Evolutionary conservation across 2,797 vertebrate species (phyloP).

Genomic region (Protosalanx chinensis): DNA sequence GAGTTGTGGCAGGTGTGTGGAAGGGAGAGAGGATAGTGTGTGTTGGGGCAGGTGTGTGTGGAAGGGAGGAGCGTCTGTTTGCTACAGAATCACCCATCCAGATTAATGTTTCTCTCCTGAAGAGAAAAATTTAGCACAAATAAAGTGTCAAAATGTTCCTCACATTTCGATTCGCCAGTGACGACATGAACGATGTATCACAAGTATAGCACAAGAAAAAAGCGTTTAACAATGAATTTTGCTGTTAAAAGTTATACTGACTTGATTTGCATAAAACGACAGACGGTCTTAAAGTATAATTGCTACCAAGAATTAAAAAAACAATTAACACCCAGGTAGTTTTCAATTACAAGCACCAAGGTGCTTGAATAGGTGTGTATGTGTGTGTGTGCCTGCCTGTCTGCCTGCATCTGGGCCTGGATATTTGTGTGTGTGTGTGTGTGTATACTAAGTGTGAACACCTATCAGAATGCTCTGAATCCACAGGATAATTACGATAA

Average conservation of each 20-base stretch:
- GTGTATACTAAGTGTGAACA: background rate
- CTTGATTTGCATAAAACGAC: background rate
- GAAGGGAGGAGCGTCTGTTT: background rate
- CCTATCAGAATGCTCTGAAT: slow-evolving; percentile 13
- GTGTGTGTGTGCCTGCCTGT: background rate
- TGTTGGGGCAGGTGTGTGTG: background rate
- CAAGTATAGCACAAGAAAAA: background rate
- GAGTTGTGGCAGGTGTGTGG: background rate
- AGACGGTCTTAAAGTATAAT: background rate
- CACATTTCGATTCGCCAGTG: too few species aligned
- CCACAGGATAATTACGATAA: slow-evolving; percentile 35
- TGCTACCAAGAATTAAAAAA: slow-evolving; percentile 14
- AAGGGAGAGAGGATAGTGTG: background rate
- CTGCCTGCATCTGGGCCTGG: background rate
- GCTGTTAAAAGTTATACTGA: background rate
- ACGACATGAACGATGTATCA: background rate
- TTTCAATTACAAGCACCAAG: slow-evolving; percentile 3
- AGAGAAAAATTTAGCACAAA: too few species aligned
- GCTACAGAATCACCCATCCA: too few species aligned
- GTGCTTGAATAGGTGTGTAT: slow-evolving; percentile 11
- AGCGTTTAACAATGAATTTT: background rate
- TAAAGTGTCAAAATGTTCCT: too few species aligned
- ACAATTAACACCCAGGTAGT: slow-evolving; percentile 26
- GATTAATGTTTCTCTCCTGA: too few species aligned
- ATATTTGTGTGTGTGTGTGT: background rate